Evolutionary conservation across 1,140 invertebrate genomes (phyloP).

Genomic region (Neodiprion lecontei): DNA sequence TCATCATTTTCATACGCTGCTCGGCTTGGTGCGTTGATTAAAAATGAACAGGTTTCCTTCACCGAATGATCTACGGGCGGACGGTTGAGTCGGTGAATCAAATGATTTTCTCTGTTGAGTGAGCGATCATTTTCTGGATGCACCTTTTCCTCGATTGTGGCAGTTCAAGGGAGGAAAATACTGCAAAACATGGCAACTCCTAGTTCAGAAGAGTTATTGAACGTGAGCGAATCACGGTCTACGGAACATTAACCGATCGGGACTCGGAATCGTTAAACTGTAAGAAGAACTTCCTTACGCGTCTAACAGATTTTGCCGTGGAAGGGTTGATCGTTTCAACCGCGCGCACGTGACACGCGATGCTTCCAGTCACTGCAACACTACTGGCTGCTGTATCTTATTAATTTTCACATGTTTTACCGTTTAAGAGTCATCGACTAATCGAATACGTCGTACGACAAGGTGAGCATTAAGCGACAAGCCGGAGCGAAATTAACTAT

Average conservation of each 20-base stretch:
- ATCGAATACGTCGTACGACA: neutral
- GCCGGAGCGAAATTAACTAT: neutral
- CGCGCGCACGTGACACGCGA: conserved; percentile 51
- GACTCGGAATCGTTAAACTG: conserved; percentile 46
- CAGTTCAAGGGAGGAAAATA: no score
- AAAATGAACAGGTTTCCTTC: neutral
- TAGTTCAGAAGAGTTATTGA: no score
- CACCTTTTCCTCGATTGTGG: no score
- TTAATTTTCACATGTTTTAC: neutral
- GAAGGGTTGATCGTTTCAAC: conserved; percentile 50
- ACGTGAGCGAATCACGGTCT: neutral
- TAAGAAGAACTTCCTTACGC: conserved; percentile 44
- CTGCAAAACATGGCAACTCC: no score
- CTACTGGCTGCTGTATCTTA: neutral
- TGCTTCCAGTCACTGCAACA: neutral
- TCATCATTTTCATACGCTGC: neutral
- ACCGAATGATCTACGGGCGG: no score
- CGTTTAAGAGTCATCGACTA: neutral
- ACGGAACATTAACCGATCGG: conserved; percentile 10
- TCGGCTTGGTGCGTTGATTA: conserved; percentile 1
- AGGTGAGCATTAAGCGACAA: neutral
- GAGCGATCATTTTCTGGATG: conserved; percentile 20
- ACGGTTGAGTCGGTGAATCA: conserved; percentile 24
- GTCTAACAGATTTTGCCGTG: conserved; percentile 54
- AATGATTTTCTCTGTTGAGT: conserved; percentile 13